These are phyloP conservation scores for Pseudanteris insignis DNA, from an alignment of 2,888 invertebrate species.

Conservation along the genomic window DNA sequence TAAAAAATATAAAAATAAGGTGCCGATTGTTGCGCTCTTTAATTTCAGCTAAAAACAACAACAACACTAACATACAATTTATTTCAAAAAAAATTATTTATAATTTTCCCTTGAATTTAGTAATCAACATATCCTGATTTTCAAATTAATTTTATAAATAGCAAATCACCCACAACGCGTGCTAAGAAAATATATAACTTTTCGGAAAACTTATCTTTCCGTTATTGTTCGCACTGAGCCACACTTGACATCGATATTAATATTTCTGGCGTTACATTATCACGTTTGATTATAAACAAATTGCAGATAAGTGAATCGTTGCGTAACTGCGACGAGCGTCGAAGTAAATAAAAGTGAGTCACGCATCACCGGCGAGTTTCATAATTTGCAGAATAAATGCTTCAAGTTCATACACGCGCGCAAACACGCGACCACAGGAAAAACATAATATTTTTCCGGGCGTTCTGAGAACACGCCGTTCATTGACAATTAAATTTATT, in stretches of 20 bases:
- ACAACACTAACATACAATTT: too few species aligned
- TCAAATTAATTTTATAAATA: too few species aligned
- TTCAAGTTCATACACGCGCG: constrained; percentile 19
- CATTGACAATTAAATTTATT: constrained; percentile 11
- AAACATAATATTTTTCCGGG: constrained; percentile 3
- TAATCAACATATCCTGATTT: too few species aligned
- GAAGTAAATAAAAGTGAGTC: constrained; percentile 18
- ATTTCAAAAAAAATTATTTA: too few species aligned
- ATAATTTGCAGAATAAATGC: constrained; percentile 18
- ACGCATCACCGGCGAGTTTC: constrained; percentile 16
- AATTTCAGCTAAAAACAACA: too few species aligned
- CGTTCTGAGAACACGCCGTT: constrained; percentile 4
- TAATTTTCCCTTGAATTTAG: too few species aligned
- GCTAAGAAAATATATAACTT: too few species aligned
- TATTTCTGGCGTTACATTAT: constrained; percentile 9
- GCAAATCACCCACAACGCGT: too few species aligned
- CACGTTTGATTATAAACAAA: constrained; percentile 24
- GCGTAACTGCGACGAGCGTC: constrained; percentile 15
- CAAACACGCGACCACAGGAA: neutral
- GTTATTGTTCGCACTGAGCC: too few species aligned
- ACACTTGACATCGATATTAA: constrained; percentile 13
- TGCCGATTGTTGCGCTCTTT: too few species aligned
- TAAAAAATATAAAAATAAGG: too few species aligned
- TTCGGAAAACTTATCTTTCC: too few species aligned
- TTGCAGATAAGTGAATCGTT: constrained; percentile 14